Conservation (phyloP, 2,797 vertebrate genomes). For the Parotocinclus haroldoi region DNA sequence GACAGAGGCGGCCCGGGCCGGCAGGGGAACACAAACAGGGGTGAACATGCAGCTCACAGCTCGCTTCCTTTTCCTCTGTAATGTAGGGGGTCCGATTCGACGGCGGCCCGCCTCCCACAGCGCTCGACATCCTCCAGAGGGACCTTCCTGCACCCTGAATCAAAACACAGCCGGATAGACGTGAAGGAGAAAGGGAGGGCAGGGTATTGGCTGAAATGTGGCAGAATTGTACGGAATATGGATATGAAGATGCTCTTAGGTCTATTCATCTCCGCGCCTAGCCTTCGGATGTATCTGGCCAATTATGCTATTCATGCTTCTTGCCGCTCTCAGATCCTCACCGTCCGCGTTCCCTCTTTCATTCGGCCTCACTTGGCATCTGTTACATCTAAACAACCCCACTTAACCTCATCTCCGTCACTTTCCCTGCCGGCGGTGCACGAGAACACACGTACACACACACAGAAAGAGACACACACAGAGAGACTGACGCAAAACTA, state of each 20-base stretch:
- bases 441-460: conserved; percentile 9
- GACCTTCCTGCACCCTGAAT: conserved; percentile 41
- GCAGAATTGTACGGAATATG: conserved; percentile 5
- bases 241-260: conserved; percentile 7
- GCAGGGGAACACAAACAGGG: conserved; percentile 66
- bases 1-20: conserved; percentile 60
- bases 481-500: conserved; percentile 30
- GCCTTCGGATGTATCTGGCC: conserved; percentile 29
- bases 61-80: conserved; percentile 51
- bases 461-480: conserved; percentile 32
- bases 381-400: conserved; percentile 73
- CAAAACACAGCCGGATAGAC: conserved; percentile 23
- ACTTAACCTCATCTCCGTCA: conserved; percentile 72
- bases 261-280: conserved; percentile 5
- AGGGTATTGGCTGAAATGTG: neutral
- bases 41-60: conserved; percentile 48
- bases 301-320: conserved; percentile 48
- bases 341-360: conserved; percentile 33
- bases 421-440: conserved; percentile 40
- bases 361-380: conserved; percentile 66
- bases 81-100: conserved; percentile 20
- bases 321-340: conserved; percentile 35
- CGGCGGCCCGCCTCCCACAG: conserved; percentile 20
- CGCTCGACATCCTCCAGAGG: conserved; percentile 41
- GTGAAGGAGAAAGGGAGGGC: conserved; percentile 9